Base-by-base conservation (phyloP, 1,140 invertebrate species). In the Monomorium pharaonis region DNA sequence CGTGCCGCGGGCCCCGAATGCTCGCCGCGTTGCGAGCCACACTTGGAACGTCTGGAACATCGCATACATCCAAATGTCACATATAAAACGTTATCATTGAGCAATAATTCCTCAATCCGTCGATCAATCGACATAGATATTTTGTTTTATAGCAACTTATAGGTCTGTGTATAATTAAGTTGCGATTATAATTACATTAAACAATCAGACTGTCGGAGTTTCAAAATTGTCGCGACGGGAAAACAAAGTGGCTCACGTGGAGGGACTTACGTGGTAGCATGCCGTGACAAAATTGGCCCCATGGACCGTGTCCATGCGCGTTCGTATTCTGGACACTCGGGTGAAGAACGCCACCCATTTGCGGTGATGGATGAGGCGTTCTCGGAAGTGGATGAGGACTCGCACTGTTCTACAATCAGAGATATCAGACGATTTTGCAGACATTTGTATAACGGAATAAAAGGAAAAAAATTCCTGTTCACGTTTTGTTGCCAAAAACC, bases 261-360 rank as follows among this genome's bases (percentile, higher is more conserved):
- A 24, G 12, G 49, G 0, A 93, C 94, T 95, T 90, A 95, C 95
- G 90, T 49, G 95, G 91, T 76, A 94, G 88, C 37, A 95, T 83
- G 12, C 91, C 90, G 58, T 90, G 89, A 87, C 94, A 95, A 92
- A 95, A 95, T 88, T 95, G 95, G 74, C 91, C 88, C 95, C 95
- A 95, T 9, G 91, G 86, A 90, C 88, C 77, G 62, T 92, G 86
- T 86, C 88, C 89, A 80, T 94, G 94, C 33, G 92, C 76, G 89
- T 92, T 92, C 12, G 91, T 58, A 67, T 75, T 90, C 77, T 92
- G 91, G 75, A 94, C 91, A 67, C 91, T 93, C n/a, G 93, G 92
- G 65, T 95, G 94, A 84, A 94, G 80, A 77, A 92, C 89, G 49
- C 86, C 89, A 44, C 91, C 88, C 42, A 93, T 91, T 37, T 93